Conservation (phyloP, 1,140 invertebrate genomes). For the Cecropterus lyciades region DNA sequence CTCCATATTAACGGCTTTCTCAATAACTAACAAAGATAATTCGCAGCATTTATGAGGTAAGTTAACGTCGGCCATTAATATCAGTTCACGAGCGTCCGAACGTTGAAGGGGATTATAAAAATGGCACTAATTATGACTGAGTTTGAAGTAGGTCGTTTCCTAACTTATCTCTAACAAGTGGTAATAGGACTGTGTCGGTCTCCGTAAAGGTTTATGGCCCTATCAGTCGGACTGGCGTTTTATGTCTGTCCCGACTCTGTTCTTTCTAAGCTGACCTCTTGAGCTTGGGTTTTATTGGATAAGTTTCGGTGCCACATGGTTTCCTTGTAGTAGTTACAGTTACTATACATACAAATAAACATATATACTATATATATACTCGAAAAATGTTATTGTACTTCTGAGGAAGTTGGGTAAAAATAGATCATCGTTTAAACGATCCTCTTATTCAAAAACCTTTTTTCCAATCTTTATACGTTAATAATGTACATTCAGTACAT, state of each 20-base stretch:
- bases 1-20: background rate
- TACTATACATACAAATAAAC: too few species aligned
- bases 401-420: too few species aligned
- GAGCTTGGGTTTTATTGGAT: background rate
- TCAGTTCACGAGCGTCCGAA: constrained; percentile 9
- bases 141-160: constrained; percentile 18
- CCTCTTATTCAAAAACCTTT: too few species aligned
- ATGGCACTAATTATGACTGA: constrained; percentile 26
- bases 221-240: constrained; percentile 13
- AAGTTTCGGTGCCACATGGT: too few species aligned
- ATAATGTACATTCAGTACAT: too few species aligned
- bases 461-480: too few species aligned
- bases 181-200: constrained; percentile 23
- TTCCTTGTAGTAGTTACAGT: too few species aligned
- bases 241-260: background rate
- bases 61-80: constrained; percentile 17
- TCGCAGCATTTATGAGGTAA: background rate
- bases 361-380: too few species aligned
- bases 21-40: background rate
- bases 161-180: constrained; percentile 30
- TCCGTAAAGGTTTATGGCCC: constrained; percentile 1
- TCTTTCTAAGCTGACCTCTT: background rate
- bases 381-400: too few species aligned
- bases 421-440: too few species aligned
- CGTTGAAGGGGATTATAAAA: constrained; percentile 25